Conservation (phyloP, 2,888 invertebrate species). For the Theodoxus fluviatilis region DNA sequence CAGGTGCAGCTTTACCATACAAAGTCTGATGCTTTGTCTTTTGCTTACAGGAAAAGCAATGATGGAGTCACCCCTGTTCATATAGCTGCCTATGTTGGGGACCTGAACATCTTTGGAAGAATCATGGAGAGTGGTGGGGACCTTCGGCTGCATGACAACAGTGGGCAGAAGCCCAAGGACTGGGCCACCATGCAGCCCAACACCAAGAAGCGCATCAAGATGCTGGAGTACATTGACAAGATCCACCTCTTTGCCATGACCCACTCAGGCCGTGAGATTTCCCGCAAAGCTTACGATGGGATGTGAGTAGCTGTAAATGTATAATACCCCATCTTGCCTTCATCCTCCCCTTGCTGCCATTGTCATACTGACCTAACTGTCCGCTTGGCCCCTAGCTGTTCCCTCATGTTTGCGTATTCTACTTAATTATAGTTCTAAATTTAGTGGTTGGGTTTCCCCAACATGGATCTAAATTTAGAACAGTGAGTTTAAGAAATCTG, state of each 20-base stretch:
- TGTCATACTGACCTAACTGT: no score
- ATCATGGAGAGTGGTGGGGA: conserved; percentile 66
- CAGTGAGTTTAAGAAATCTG: no score
- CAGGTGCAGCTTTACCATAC: no score
- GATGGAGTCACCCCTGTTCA: conserved; percentile 66
- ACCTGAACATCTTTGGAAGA: conserved; percentile 56
- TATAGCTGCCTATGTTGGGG: conserved; percentile 63
- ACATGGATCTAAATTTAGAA: no score
- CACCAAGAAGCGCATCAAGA: conserved; percentile 48
- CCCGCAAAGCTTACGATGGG: no score
- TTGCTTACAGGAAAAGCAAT: conserved; percentile 54
- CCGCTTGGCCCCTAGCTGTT: no score
- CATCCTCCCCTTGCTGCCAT: no score
- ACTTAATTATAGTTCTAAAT: no score
- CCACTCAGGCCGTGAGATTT: conserved; percentile 43
- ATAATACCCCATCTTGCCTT: no score
- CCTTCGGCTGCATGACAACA: conserved; percentile 64
- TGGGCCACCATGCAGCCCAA: conserved; percentile 54
- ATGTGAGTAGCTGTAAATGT: no score
- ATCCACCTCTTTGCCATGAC: conserved; percentile 57
- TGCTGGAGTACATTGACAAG: conserved; percentile 60
- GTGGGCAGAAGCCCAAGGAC: conserved; percentile 59
- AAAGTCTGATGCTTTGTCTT: neutral
- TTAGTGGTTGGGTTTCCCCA: no score
- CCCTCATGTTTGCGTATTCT: no score